Evolutionary conservation across 37 sponge, comb jelly and placozoan genomes (phyloP).

Genomic region (Cliona cf. orientalis): DNA sequence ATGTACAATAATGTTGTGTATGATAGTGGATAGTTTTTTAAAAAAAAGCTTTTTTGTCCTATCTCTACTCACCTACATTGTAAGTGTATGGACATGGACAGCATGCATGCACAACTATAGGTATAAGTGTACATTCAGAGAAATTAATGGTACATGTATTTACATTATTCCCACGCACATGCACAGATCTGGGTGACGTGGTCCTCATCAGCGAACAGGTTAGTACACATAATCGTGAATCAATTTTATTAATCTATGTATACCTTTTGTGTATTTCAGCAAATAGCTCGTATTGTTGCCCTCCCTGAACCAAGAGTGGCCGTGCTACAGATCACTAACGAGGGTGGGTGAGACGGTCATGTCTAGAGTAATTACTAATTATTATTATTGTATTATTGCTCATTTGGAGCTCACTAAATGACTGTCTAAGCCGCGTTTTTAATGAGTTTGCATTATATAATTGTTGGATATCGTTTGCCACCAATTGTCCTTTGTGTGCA

Average conservation of each 20-base stretch:
- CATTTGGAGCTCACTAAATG: too few relatives aligned
- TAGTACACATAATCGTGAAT: background rate
- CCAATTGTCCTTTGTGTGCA: background rate
- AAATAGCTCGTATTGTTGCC: slow-evolving; percentile 52
- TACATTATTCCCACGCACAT: background rate
- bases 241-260: background rate
- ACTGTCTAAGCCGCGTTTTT: too few relatives aligned
- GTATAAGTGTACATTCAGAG: too few relatives aligned
- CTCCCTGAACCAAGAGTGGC: slow-evolving; percentile 36
- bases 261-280: background rate
- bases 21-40: background rate
- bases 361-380: too few relatives aligned
- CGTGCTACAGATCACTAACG: slow-evolving; percentile 31
- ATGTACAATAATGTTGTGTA: background rate
- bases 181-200: background rate
- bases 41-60: background rate
- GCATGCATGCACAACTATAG: too few relatives aligned
- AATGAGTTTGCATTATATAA: background rate
- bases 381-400: too few relatives aligned
- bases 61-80: too few relatives aligned
- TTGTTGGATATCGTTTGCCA: background rate
- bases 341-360: background rate
- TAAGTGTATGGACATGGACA: too few relatives aligned
- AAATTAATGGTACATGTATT: too few relatives aligned
- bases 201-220: background rate